These are phyloP conservation scores for Gastracanthus pulcherrimus DNA, from an alignment of 2,888 invertebrate genomes.

Conservation along the genomic window DNA sequence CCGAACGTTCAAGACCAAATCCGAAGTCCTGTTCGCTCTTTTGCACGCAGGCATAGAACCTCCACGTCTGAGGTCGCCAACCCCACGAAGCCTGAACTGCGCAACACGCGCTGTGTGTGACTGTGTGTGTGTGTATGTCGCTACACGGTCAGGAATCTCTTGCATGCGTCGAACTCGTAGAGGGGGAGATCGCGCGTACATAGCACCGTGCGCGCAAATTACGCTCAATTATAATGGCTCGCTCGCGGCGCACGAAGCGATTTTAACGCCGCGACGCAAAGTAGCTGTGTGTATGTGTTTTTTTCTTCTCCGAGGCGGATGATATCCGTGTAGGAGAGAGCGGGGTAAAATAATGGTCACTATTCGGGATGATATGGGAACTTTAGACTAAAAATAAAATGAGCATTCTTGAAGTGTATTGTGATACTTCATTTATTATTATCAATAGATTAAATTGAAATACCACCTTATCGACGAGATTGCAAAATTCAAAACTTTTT, in stretches of 20 bases:
- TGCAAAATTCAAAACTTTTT: too few relatives aligned
- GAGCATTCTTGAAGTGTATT: too few relatives aligned
- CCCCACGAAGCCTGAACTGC: not conserved
- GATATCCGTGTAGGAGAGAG: too few relatives aligned
- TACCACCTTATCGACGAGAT: too few relatives aligned
- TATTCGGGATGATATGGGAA: too few relatives aligned
- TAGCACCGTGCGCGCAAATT: constrained; percentile 44
- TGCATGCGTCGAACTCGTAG: not conserved
- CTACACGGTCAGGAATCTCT: constrained; percentile 2
- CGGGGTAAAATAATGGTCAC: too few relatives aligned
- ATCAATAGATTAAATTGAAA: too few relatives aligned
- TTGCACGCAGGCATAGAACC: not conserved
- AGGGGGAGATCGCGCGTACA: not conserved
- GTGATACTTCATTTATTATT: too few relatives aligned
- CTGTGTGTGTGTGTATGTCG: too few relatives aligned
- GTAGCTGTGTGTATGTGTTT: not conserved
- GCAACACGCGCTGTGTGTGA: not conserved
- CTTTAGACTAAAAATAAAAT: too few relatives aligned
- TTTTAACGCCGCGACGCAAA: not conserved
- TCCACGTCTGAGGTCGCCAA: constrained; percentile 3
- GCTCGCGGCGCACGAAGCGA: constrained; percentile 12
- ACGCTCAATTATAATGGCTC: constrained; percentile 40
- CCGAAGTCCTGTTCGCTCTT: not conserved
- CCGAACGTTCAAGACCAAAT: not conserved
- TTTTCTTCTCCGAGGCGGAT: not conserved